Evolutionary conservation across 2,888 invertebrate genomes (phyloP), one percentile per base, ranked within the genome.

Genomic region (Athrips mouffetella): DNA sequence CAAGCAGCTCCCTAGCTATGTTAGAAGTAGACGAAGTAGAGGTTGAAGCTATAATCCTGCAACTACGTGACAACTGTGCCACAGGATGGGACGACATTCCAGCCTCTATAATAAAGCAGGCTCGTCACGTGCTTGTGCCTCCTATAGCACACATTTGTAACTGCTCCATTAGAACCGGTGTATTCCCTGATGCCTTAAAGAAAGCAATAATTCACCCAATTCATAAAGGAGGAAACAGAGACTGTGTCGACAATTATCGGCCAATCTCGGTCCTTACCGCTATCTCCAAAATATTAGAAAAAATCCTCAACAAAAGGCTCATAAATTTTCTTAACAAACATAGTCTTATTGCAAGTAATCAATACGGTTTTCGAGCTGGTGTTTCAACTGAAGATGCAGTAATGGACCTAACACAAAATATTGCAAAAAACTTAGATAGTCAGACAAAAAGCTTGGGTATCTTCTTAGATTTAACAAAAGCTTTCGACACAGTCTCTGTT

Each of bases 211-310:
- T 57, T 3, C 41, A 31, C 27, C 57, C 55, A 11, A 49, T 59
- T 0, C 40, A 46, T 8, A 58, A 60, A 27, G 29, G 13, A 39
- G 57, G 60, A 18, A 39, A 51, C 7, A 52, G 46, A 45, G 42
- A 30, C 40, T 6, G 45, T 49, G 54, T 54, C 10, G 45, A 44
- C 30, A 59, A 59, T 21, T 59, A 55, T 45, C 47, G 57, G 5
- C 55, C 57, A 5, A 59, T 57, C 15, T 52, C 59, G n/a, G n/a
- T n/a, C n/a, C n/a, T n/a, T n/a, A n/a, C n/a, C n/a, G n/a, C n/a
- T n/a, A n/a, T n/a, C n/a, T 55, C 58, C 0, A 61, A 59, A 35
- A 30, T 61, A 11, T 20, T 58, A 0, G 56, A 61, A 31, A 49
- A 30, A 10, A 20, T 55, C 3, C 1, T 55, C 0, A 55, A 55